Evolutionary conservation across 2,113 vertebrate genomes (phyloP).

Genomic region (Delphinapterus leucas): DNA sequence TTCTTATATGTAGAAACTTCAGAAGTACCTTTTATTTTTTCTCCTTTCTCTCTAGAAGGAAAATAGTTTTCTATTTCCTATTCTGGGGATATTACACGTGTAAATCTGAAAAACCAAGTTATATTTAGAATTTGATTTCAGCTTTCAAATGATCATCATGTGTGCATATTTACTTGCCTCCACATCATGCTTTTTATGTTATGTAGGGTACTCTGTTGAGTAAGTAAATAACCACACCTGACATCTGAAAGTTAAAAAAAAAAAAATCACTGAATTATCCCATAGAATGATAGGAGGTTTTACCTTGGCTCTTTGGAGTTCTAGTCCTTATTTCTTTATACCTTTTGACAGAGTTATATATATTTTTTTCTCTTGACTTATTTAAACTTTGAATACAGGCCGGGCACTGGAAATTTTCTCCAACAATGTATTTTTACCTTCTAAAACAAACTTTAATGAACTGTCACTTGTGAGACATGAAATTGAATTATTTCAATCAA

Average conservation of each 20-base stretch:
- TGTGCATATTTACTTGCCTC: neutral
- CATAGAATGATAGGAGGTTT: neutral
- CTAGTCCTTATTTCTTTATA: neutral
- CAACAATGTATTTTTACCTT: neutral
- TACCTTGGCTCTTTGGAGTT: neutral
- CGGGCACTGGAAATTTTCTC: neutral
- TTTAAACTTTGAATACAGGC: neutral
- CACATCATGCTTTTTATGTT: neutral
- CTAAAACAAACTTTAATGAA: neutral
- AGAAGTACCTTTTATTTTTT: neutral
- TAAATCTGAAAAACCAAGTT: constrained; percentile 9
- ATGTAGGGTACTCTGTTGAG: neutral
- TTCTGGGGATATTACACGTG: neutral
- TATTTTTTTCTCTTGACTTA: neutral
- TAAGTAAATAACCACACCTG: neutral
- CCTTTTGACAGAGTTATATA: neutral
- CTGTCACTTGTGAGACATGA: neutral
- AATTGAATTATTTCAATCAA: constrained; percentile 9
- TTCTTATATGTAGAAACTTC: neutral
- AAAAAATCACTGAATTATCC: neutral
- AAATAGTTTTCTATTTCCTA: constrained; percentile 24
- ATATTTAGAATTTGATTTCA: constrained; percentile 1
- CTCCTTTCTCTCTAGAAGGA: neutral
- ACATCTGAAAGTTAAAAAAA: neutral
- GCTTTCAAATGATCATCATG: neutral